Evolutionary conservation across 1,140 invertebrate species (phyloP).

Genomic region (Platyscapa corneri): DNA sequence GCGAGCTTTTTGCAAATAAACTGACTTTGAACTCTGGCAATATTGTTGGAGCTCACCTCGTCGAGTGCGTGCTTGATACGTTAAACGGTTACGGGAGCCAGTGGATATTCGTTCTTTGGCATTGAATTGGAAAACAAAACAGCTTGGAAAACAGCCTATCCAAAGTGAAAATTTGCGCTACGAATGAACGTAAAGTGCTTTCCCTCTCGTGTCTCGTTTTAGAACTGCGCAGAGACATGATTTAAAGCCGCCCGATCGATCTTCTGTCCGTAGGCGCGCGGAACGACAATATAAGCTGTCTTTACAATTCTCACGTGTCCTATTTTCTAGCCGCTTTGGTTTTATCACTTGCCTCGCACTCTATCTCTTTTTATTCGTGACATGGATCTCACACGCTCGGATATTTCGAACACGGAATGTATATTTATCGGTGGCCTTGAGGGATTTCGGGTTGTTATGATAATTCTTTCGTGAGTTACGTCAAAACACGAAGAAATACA

Average conservation of each 20-base stretch:
- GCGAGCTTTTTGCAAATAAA: neutral
- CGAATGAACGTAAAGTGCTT: neutral
- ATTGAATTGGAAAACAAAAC: no score
- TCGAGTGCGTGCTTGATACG: neutral
- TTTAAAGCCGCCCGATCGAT: slow-evolving; percentile 33
- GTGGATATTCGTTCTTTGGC: neutral
- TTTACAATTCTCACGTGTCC: slow-evolving; percentile 20
- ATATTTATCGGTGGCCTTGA: slow-evolving; percentile 1
- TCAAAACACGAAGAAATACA: neutral
- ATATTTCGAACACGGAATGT: slow-evolving; percentile 2
- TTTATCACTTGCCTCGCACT: slow-evolving; percentile 23
- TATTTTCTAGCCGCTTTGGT: slow-evolving; percentile 27
- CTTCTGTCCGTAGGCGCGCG: neutral
- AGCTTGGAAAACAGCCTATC: no score
- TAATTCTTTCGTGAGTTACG: neutral
- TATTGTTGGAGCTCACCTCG: no score
- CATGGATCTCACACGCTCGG: neutral
- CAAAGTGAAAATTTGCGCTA: neutral
- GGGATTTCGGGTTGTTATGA: slow-evolving; percentile 3
- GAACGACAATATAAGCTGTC: neutral
- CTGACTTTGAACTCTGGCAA: neutral
- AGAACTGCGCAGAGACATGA: neutral
- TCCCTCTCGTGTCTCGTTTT: neutral
- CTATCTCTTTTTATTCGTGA: neutral
- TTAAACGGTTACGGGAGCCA: neutral